Percentiles rank a stretch among this genome's conserved stretches.
Conservation (phyloP, 2,797 vertebrate genomes). For the Knipowitschia caucasica region DNA sequence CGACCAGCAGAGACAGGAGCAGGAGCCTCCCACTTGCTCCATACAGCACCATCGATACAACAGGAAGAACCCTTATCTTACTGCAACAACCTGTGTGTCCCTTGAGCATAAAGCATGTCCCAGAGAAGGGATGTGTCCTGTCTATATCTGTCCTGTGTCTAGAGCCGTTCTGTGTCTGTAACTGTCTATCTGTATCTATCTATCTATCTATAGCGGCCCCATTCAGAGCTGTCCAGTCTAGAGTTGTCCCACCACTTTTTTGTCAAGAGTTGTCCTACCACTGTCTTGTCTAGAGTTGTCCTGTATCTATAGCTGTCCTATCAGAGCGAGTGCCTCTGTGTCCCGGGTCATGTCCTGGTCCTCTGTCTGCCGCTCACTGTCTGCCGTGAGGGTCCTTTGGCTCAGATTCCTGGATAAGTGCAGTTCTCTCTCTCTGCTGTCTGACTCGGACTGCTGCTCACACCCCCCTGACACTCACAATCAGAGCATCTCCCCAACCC, state of each 20-base stretch:
- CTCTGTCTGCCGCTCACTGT: constrained; percentile 45
- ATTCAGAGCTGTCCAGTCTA: too few species aligned
- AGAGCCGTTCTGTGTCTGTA: too few species aligned
- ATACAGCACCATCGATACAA: constrained; percentile 44
- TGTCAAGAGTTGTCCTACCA: too few species aligned
- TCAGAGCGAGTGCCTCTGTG: constrained; percentile 75
- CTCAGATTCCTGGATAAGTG: constrained; percentile 80
- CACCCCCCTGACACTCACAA: constrained; percentile 59
- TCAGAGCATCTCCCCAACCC: too few species aligned
- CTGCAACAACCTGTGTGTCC: constrained; percentile 12
- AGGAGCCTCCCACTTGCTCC: constrained; percentile 42
- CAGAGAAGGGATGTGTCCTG: constrained; percentile 18
- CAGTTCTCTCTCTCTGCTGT: constrained; percentile 75
- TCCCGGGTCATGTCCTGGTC: constrained; percentile 51
- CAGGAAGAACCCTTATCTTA: constrained; percentile 1
- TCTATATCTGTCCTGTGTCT: too few species aligned
- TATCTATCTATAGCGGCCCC: too few species aligned
- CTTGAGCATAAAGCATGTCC: constrained; percentile 20
- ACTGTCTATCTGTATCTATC: too few species aligned
- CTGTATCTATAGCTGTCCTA: too few species aligned
- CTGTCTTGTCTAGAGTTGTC: constrained; percentile 7
- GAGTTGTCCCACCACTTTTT: too few species aligned
- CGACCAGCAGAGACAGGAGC: constrained; percentile 63
- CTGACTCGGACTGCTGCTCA: constrained; percentile 73
- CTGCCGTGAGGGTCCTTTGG: constrained; percentile 68